These are phyloP conservation scores for Neoaliturus tenellus DNA, from an alignment of 2,888 invertebrate genomes.

Conservation along the genomic window DNA sequence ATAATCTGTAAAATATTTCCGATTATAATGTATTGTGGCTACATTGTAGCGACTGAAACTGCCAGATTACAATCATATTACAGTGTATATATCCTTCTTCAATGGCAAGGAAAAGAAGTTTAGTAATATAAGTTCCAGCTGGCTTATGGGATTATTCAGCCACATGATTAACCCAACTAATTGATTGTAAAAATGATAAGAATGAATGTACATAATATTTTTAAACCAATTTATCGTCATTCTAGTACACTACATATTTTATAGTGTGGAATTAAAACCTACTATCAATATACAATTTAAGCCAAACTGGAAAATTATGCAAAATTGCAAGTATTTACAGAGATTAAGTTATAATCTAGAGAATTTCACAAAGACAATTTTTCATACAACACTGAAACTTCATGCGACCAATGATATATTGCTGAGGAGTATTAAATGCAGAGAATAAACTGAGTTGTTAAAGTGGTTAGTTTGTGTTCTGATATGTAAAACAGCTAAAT, in stretches of 20 bases:
- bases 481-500: constrained; percentile 32
- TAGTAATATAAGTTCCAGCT: no score
- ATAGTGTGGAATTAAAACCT: no score
- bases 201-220: no score
- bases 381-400: background rate
- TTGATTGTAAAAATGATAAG: no score
- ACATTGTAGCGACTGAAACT: no score
- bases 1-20: background rate
- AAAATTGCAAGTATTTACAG: constrained; percentile 7
- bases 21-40: background rate
- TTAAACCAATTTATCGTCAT: no score
- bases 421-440: background rate
- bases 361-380: background rate
- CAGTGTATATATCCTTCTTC: no score
- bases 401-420: background rate
- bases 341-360: background rate
- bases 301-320: background rate
- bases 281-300: background rate
- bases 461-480: constrained; percentile 4
- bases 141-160: no score
- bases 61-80: no score
- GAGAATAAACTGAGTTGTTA: background rate
- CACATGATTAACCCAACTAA: no score
- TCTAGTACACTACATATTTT: no score
- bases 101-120: no score